A percentile compares a stretch with the other conserved stretches of the same genome.
Conservation (phyloP, 37 sponge, comb jelly and placozoan species). For the Ephydatia muelleri region DNA sequence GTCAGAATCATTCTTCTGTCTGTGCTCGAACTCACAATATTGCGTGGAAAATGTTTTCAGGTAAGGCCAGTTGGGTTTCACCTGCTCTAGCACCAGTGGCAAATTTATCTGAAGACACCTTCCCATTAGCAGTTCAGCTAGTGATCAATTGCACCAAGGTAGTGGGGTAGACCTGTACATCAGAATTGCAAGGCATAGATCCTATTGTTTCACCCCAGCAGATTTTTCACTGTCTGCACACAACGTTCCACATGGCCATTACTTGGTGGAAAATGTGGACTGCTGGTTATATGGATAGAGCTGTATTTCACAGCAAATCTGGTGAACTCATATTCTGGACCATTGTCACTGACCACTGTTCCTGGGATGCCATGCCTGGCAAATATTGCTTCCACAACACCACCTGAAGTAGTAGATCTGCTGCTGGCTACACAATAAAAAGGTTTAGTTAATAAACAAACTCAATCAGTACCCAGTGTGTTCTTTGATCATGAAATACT, state of each 20-base stretch:
- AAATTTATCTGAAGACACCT: conserved; percentile 29
- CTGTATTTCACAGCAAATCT: not conserved
- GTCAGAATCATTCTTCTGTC: too few relatives aligned
- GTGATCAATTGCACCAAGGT: conserved; percentile 45
- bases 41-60: conserved; percentile 26
- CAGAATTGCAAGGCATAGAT: conserved; percentile 22
- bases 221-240: conserved; percentile 1
- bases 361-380: conserved; percentile 6
- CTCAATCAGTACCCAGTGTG: too few relatives aligned
- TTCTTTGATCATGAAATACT: too few relatives aligned
- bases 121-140: conserved; percentile 58
- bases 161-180: conserved; percentile 55
- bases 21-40: too few relatives aligned
- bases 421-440: too few relatives aligned
- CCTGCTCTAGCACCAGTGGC: conserved; percentile 19
- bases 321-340: not conserved
- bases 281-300: not conserved
- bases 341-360: conserved; percentile 5
- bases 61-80: conserved; percentile 53
- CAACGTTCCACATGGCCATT: not conserved
- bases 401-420: too few relatives aligned
- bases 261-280: not conserved
- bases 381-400: not conserved
- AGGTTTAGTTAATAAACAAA: too few relatives aligned
- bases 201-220: too few relatives aligned